Conservation (phyloP, 2,888 invertebrate genomes). For the Nyleta sp. region DNA sequence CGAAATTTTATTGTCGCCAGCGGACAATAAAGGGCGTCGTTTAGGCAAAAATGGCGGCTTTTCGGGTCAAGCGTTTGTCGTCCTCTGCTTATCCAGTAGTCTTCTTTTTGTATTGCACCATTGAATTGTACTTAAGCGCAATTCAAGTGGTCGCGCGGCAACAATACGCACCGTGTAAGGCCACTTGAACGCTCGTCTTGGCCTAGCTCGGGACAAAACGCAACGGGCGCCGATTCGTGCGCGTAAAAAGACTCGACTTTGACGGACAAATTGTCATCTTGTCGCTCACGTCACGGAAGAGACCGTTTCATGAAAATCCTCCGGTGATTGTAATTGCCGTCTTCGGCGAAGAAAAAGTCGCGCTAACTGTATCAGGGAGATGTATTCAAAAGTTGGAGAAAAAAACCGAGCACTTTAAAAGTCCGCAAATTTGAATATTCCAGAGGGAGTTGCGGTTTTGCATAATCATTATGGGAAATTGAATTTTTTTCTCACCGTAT, state of each 20-base stretch:
- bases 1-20: too few relatives aligned
- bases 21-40: neutral
- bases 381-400: conserved; percentile 31
- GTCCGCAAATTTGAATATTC: conserved; percentile 32
- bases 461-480: conserved; percentile 37
- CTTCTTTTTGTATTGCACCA: conserved; percentile 21
- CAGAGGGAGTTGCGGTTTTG: conserved; percentile 10
- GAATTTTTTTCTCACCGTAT: conserved; percentile 9
- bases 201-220: conserved; percentile 22
- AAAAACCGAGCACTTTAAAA: conserved; percentile 26
- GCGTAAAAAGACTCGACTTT: conserved; percentile 17
- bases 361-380: conserved; percentile 23
- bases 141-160: conserved; percentile 21
- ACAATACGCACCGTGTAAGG: conserved; percentile 39
- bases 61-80: conserved; percentile 28
- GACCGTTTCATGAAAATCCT: conserved; percentile 18
- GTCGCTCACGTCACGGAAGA: conserved; percentile 17
- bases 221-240: conserved; percentile 9
- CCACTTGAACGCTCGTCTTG: conserved; percentile 28
- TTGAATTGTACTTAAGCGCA: conserved; percentile 33
- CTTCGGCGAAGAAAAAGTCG: conserved; percentile 21
- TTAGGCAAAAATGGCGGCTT: conserved; percentile 10
- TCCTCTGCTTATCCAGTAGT: conserved; percentile 32
- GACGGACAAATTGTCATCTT: conserved; percentile 24
- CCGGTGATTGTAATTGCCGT: conserved; percentile 35